Conservation (phyloP, 1,140 invertebrate species). For the Zaprionus lachaisei region DNA sequence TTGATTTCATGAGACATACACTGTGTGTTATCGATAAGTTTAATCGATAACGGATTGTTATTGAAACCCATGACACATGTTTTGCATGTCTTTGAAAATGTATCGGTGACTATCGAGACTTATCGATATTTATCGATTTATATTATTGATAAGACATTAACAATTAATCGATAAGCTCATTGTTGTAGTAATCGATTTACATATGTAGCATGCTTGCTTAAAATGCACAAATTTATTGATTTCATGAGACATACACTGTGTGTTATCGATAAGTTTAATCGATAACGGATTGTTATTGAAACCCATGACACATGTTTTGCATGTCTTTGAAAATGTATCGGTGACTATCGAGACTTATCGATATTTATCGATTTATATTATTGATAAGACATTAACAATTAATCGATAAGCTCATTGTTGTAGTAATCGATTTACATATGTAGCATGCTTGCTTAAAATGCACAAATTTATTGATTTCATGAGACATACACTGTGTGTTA, state of each 20-base stretch:
- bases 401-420: not conserved
- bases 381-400: too few relatives aligned
- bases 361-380: constrained; percentile 2
- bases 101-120: too few relatives aligned
- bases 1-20: too few relatives aligned
- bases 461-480: too few relatives aligned
- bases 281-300: not conserved
- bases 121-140: constrained; percentile 9
- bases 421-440: not conserved
- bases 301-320: not conserved
- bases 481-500: not conserved
- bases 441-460: too few relatives aligned
- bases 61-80: not conserved
- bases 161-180: not conserved
- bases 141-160: too few relatives aligned
- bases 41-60: not conserved
- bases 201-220: too few relatives aligned
- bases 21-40: not conserved
- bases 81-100: too few relatives aligned
- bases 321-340: too few relatives aligned
- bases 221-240: too few relatives aligned
- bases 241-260: too few relatives aligned
- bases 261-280: not conserved
- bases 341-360: not conserved
- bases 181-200: not conserved